These are phyloP conservation scores for Diarsia brunnea DNA, from an alignment of 2,888 invertebrate genomes.

Conservation along the genomic window DNA sequence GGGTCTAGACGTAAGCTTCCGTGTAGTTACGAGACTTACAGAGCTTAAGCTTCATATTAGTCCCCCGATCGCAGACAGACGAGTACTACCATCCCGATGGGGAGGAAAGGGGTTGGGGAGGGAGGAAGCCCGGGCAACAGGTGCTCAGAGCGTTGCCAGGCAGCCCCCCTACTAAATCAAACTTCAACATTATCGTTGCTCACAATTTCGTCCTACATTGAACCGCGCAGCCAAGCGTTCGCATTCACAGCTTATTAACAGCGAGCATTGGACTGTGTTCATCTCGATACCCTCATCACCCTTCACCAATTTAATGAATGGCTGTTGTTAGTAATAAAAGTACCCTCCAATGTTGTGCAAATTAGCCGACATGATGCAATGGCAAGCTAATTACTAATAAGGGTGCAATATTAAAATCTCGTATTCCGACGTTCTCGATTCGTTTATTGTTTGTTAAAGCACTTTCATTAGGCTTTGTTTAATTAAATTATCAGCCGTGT, in stretches of 20 bases:
- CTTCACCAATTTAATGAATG: conserved; percentile 25
- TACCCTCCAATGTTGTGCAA: conserved; percentile 65
- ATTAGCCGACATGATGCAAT: conserved; percentile 63
- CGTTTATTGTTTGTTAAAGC: conserved; percentile 10
- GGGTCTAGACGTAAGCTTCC: conserved; percentile 67
- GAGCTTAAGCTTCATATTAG: conserved; percentile 76
- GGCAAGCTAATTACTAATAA: conserved; percentile 43
- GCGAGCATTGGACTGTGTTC: conserved; percentile 50
- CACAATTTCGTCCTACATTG: conserved; percentile 59
- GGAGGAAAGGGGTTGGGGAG: conserved; percentile 33
- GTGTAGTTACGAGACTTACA: conserved; percentile 70
- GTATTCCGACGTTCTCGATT: conserved; percentile 1
- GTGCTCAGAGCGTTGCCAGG: conserved; percentile 74
- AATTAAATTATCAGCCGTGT: conserved; percentile 2
- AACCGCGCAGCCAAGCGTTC: conserved; percentile 29
- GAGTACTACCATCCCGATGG: conserved; percentile 60
- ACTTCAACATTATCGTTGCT: conserved; percentile 54
- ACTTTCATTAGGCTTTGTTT: background rate
- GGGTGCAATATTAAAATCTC: conserved; percentile 42
- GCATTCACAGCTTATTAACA: conserved; percentile 31
- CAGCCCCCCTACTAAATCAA: conserved; percentile 67
- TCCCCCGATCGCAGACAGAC: conserved; percentile 67
- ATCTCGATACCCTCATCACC: background rate
- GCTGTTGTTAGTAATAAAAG: conserved; percentile 66
- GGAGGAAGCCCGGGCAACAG: conserved; percentile 74